Evolutionary conservation across 1,140 invertebrate genomes (phyloP).

Genomic region (Cepaea nemoralis): DNA sequence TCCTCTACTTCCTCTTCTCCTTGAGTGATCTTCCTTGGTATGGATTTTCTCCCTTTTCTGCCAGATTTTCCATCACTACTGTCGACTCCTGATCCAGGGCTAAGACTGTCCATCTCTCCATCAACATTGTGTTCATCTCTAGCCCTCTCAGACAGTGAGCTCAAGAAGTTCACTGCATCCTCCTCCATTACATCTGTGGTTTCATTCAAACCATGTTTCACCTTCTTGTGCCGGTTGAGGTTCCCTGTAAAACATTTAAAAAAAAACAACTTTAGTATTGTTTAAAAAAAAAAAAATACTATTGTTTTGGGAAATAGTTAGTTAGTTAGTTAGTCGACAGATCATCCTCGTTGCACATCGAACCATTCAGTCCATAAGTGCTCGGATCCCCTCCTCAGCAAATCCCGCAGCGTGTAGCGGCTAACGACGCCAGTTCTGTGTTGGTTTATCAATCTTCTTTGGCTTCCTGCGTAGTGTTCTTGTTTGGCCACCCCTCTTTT

Average conservation of each 20-base stretch:
- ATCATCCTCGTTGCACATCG: too few species aligned
- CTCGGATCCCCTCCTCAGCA: too few species aligned
- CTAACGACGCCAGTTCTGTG: too few species aligned
- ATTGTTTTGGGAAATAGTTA: too few species aligned
- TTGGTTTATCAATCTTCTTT: too few species aligned
- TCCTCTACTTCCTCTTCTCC: slow-evolving; percentile 17
- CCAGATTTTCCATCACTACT: slow-evolving; percentile 30
- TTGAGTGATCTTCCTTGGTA: slow-evolving; percentile 38
- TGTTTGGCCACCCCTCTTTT: too few species aligned
- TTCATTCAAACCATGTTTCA: slow-evolving; percentile 67
- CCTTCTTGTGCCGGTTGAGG: slow-evolving; percentile 66
- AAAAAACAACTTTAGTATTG: too few species aligned
- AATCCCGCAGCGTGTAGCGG: too few species aligned
- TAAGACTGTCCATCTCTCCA: not conserved
- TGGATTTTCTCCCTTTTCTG: slow-evolving; percentile 37
- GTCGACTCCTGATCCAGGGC: slow-evolving; percentile 23
- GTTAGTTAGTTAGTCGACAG: too few species aligned
- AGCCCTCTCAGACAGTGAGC: slow-evolving; percentile 54
- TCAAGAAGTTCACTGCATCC: slow-evolving; percentile 64
- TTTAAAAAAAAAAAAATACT: too few species aligned
- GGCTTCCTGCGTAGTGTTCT: too few species aligned
- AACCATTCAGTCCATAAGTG: too few species aligned
- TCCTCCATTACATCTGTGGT: slow-evolving; percentile 65
- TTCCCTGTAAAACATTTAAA: slow-evolving; percentile 32
- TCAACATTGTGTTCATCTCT: slow-evolving; percentile 46